Conservation (phyloP, 2,113 vertebrate genomes). For the Rafetus swinhoei region DNA sequence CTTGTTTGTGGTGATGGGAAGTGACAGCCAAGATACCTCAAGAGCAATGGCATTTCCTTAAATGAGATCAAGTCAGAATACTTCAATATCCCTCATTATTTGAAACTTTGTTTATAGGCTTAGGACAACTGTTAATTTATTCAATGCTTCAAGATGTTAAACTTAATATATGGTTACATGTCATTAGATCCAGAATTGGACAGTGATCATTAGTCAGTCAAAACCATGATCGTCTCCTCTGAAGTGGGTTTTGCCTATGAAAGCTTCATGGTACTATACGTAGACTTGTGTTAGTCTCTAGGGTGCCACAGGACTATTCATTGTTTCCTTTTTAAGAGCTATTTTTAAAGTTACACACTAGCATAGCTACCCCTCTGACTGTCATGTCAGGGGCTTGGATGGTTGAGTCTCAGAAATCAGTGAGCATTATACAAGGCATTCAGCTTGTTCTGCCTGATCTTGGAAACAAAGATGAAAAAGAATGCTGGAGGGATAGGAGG, state of each 20-base stretch:
- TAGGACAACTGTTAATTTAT: conserved; percentile 28
- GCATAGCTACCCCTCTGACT: too few relatives aligned
- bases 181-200: conserved; percentile 40
- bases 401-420: not conserved
- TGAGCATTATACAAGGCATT: not conserved
- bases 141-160: conserved; percentile 18
- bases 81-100: conserved; percentile 21
- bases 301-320: too few relatives aligned
- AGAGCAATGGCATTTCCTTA: conserved; percentile 66
- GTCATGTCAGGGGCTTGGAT: not conserved
- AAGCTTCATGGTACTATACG: too few relatives aligned
- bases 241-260: too few relatives aligned
- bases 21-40: conserved; percentile 60
- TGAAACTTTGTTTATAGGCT: conserved; percentile 27
- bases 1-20: conserved; percentile 73
- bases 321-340: too few relatives aligned
- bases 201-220: not conserved
- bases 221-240: too few relatives aligned
- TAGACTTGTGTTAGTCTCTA: too few relatives aligned
- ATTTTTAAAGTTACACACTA: too few relatives aligned
- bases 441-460: not conserved
- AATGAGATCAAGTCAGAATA: conserved; percentile 64
- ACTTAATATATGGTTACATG: conserved; percentile 47
- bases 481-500: not conserved
- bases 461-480: not conserved